Evolutionary conservation across 2,888 invertebrate species (phyloP).

Genomic region (Chymomyza procnemis): DNA sequence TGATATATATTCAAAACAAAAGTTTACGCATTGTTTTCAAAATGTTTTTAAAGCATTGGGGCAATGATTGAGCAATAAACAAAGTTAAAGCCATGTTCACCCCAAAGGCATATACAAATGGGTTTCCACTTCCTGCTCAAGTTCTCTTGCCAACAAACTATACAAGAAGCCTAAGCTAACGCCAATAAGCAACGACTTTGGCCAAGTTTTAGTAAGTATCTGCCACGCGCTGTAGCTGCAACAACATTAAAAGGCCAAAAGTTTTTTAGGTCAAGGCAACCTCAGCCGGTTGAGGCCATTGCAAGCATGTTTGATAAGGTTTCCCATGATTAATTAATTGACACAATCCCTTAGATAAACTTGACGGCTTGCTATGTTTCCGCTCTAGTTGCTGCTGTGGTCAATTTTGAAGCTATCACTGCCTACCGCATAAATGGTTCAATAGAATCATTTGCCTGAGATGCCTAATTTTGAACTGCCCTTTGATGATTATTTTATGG

Average conservation of each 20-base stretch:
- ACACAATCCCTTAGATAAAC: constrained; percentile 55
- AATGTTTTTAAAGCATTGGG: not conserved
- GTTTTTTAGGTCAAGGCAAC: constrained; percentile 41
- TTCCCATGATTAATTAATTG: constrained; percentile 59
- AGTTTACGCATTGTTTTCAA: not conserved
- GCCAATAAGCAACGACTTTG: constrained; percentile 27
- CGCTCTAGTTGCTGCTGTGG: constrained; percentile 5
- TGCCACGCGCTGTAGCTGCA: constrained; percentile 19
- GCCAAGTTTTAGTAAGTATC: constrained; percentile 33
- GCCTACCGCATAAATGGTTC: constrained; percentile 37
- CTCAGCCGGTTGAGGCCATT: not conserved
- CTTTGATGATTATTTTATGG: not conserved
- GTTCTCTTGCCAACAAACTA: not conserved
- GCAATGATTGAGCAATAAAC: not conserved
- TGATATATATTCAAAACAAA: not conserved
- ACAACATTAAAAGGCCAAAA: constrained; percentile 31
- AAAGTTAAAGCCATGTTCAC: constrained; percentile 21
- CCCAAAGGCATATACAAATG: constrained; percentile 30
- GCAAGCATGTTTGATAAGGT: constrained; percentile 12
- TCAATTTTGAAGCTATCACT: not conserved
- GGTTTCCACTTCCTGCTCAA: constrained; percentile 29
- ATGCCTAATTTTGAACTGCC: not conserved
- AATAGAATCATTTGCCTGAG: constrained; percentile 26
- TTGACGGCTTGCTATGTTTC: constrained; percentile 46
- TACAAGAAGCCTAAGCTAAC: constrained; percentile 30